phyloP scores from a whole-genome alignment of 2,797 vertebrate genomes.

The Craterocephalus amniculus region DNA sequence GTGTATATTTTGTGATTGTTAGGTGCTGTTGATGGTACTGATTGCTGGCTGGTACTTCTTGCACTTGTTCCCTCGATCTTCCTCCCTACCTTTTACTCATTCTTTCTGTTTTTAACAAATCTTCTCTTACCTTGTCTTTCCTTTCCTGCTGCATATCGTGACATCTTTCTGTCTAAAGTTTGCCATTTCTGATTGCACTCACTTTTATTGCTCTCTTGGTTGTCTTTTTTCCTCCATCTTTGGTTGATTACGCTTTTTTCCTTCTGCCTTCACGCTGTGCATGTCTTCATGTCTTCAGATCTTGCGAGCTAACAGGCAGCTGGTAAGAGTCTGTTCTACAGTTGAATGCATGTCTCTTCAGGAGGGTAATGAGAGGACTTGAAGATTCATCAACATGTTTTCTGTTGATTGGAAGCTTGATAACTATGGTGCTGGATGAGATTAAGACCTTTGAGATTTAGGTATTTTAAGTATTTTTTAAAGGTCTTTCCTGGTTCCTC shows the following conservation, averaged over 20 bases:
- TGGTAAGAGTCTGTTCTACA: conserved; percentile 86
- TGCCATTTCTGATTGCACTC: conserved; percentile 47
- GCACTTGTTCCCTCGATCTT: conserved; percentile 20
- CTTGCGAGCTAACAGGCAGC: conserved; percentile 94
- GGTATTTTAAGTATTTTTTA: neutral
- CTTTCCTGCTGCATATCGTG: conserved; percentile 32
- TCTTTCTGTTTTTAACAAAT: conserved; percentile 34
- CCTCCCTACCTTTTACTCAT: conserved; percentile 23
- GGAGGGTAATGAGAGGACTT: conserved; percentile 50
- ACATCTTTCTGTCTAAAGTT: conserved; percentile 36
- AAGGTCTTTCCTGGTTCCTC: neutral
- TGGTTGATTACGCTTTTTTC: conserved; percentile 69
- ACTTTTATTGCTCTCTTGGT: conserved; percentile 52
- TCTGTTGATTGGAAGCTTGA: conserved; percentile 12
- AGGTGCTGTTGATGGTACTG: conserved; percentile 20
- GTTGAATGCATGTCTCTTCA: conserved; percentile 61
- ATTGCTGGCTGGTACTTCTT: conserved; percentile 35
- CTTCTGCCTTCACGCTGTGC: conserved; percentile 84
- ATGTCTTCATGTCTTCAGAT: conserved; percentile 92
- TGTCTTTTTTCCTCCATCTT: conserved; percentile 58
- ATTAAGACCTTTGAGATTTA: neutral
- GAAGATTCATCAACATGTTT: conserved; percentile 19
- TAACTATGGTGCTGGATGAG: neutral
- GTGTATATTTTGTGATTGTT: conserved; percentile 10
- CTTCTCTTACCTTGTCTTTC: conserved; percentile 18